Base-by-base conservation (phyloP, 2,888 invertebrate genomes). In the Allacma fusca region DNA sequence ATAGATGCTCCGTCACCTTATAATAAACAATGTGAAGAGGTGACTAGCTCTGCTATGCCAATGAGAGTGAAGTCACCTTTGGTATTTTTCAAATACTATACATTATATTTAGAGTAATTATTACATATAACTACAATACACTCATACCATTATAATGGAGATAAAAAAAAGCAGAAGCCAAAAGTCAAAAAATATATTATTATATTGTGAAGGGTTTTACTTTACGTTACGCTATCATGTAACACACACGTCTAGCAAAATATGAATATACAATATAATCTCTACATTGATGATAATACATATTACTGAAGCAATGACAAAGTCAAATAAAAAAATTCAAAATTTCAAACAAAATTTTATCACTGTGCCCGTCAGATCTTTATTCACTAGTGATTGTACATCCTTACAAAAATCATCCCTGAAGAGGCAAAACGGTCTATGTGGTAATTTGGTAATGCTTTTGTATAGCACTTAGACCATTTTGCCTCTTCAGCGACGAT, bases 101-200 rank as follows among this genome's bases (percentile, higher is more conserved):
- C 19, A 50, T 5, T 19, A 50, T 50, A 19, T 19, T 50, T 50
- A 50, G 16, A 19, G 16, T 50, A 19, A 50, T 12, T 40, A 40
- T 29, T 28, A 68, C 2, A 40, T 12, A 68, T 21, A 40, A n/a
- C 26, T 16, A 67, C 9, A 12, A 68, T 40, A 68, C 68, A 68
- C 40, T 40, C 68, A 65, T 65, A 65, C 65, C 65, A 65, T 68
- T 29, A 34, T 21, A 68, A 68, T 68, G 68, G 68, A 68, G 68
- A 50, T 34, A 34, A 50, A 50, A 68, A 40, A 68, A 68, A 68
- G 28, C 28, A 28, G 28, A 68, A 68, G 68, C 68, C 68, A 68
- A 68, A 68, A 68, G 68, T 68, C 68, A 68, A 68, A 68, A 68
- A 68, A 68, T 21, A 68, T 40, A 68, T 68, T 68, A 40, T 40